These are phyloP conservation scores for Numida meleagris DNA, from an alignment of 2,113 vertebrate genomes.

Conservation along the genomic window DNA sequence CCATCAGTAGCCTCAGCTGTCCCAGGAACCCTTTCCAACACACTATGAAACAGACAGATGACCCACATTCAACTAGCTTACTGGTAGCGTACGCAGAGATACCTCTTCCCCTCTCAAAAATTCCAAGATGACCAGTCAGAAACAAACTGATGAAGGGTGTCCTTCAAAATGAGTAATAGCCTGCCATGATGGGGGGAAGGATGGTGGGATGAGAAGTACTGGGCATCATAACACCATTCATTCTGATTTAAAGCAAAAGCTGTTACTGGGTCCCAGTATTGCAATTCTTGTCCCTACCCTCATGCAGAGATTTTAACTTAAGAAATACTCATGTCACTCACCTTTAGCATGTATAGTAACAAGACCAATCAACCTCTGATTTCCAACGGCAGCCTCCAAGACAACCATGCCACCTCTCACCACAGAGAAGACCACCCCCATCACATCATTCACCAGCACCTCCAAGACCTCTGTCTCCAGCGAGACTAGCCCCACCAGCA, in stretches of 20 bases:
- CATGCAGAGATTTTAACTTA: fast-evolving
- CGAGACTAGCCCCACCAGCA: background rate
- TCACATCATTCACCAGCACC: background rate
- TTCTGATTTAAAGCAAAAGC: fast-evolving
- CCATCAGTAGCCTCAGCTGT: fast-evolving
- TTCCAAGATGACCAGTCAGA: fast-evolving
- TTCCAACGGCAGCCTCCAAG: background rate
- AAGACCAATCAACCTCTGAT: background rate
- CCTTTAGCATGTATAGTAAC: background rate
- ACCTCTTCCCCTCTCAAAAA: fast-evolving
- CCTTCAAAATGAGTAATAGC: fast-evolving
- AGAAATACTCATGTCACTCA: fast-evolving
- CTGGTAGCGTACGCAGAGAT: fast-evolving
- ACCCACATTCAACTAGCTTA: fast-evolving
- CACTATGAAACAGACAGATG: background rate
- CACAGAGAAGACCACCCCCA: background rate
- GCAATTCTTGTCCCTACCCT: fast-evolving
- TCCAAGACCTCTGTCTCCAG: background rate
- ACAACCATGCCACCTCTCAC: background rate
- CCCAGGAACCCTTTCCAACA: background rate
- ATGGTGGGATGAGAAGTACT: fast-evolving
- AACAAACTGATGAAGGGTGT: fast-evolving
- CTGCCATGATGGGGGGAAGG: fast-evolving
- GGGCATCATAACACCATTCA: fast-evolving
- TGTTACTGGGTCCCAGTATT: fast-evolving